Base-by-base conservation (phyloP, 2,113 vertebrate species). In the Tetraodon nigroviridis region DNA sequence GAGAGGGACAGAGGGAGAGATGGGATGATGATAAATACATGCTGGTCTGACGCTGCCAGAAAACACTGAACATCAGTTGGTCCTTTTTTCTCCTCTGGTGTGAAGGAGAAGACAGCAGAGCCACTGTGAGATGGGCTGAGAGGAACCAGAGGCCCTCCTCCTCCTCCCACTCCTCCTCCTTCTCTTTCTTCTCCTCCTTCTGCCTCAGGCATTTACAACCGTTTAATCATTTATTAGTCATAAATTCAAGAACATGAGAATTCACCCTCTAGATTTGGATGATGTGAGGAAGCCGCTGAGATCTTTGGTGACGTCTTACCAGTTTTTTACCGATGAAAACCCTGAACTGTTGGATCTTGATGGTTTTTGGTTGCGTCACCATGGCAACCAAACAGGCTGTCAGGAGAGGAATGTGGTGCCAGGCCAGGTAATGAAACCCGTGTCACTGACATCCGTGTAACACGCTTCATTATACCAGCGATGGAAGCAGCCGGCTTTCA, bases 1-100 rank as follows among this genome's bases (percentile, higher is more conserved):
- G 47, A 51, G 56, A 64, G 46, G 17, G 69, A 69, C 32, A 42
- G 71, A 71, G 66, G 41, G 57, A 73, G 22, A 69, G 78, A 79
- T 81, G 48, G 66, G 71, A 63, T 55, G 77, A 63, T 73, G 73
- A 85, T 81, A 69, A 86, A 79, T 29, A 12, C 48, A 45, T 45
- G 58, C 55, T 67, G 46, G 77, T 81, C 72, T 79, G 72, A 75
- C 81, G 74, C 68, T 77, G 42, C 48, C 72, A 66, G 61, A 78
- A 84, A 90, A 86, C 53, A 51, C 42, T 59, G 86, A 85, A 92
- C n/a, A 92, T 91, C 78, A 85, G 51, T 89, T 89, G 87, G 89
- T 86, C 60, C 29, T 82, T 86, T 87, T 83, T 86, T 64, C 55
- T 61, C n/a, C 55, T 61, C n/a, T 42, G 58, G 55, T 76, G 54